Conservation (phyloP, 2,888 invertebrate genomes). For the Rhodophaea formosa region DNA sequence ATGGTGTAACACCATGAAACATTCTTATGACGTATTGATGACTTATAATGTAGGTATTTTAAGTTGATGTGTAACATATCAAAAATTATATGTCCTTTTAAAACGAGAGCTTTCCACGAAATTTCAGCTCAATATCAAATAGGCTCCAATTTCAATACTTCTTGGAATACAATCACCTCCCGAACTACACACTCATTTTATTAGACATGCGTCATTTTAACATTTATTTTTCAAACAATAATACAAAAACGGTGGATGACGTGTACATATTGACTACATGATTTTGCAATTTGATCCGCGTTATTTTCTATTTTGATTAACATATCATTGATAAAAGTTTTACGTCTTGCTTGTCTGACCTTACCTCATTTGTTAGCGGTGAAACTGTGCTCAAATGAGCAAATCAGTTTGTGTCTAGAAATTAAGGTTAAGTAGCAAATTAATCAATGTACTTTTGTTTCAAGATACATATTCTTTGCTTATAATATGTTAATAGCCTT, state of each 20-base stretch:
- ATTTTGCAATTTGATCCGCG: slow-evolving; percentile 52
- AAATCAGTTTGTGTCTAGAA: slow-evolving; percentile 1
- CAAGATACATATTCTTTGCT: too few species aligned
- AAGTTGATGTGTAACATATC: too few species aligned
- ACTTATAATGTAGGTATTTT: too few species aligned
- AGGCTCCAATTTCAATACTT: background rate
- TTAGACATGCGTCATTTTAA: slow-evolving; percentile 28
- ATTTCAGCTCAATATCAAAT: background rate
- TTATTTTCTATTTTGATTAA: slow-evolving; percentile 28
- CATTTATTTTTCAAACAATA: slow-evolving; percentile 36
- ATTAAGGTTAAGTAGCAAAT: slow-evolving; percentile 7
- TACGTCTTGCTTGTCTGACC: slow-evolving; percentile 6
- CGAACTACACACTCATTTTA: background rate
- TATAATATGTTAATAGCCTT: too few species aligned
- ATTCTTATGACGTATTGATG: too few species aligned
- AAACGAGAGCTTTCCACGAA: background rate
- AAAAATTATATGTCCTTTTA: too few species aligned
- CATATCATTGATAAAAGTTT: slow-evolving; percentile 17
- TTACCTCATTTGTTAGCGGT: slow-evolving; percentile 13
- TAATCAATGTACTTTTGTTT: background rate
- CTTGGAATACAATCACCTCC: background rate
- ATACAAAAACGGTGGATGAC: slow-evolving; percentile 44
- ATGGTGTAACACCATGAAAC: too few species aligned
- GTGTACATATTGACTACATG: slow-evolving; percentile 53
- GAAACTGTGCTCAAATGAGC: slow-evolving; percentile 12